Evolutionary conservation across 2,888 invertebrate species (phyloP), one percentile per base, ranked within the genome.

Genomic region (Drosophila nr. perissopoda): DNA sequence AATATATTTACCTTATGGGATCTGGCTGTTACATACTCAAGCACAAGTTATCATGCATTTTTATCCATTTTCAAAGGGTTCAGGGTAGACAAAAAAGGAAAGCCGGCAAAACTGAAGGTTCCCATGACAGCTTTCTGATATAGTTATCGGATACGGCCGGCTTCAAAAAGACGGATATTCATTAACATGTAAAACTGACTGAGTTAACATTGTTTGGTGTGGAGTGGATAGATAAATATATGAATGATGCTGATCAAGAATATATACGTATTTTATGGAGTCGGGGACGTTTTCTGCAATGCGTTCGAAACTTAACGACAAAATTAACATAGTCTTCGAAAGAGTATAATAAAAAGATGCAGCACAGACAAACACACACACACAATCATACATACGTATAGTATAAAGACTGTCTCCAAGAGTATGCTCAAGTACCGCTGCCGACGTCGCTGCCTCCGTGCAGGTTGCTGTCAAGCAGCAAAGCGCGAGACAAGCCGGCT

Each of bases 401-500:
- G 27, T 57, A 16, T 31, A 57, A 57, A 57, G 87, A 77, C 72
- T 89, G 86, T 88, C 88, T 85, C 83, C 73, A 64, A 78, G 25
- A 25, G 76, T 74, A 65, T 68, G 42, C 80, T 84, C 84, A 79
- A 73, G 74, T 85, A 70, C 72, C 78, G 61, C 75, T 75, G 83
- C 40, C 54, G 33, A 18, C 68, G 71, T 52, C 68, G 62, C 53
- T 40, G 73, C 36, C 62, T 58, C 52, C 66, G 77, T 62, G 83
- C 83, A 83, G 52, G 56, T 56, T 56, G 61, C 69, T 73, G 78
- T 73, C 65, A 78, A 66, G 62, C 63, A 61, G 76, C 53, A 57
- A 73, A 60, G 11, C 73, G 73, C 78, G 82, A 83, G 89, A 83
- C 81, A 83, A 81, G 83, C 81, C 80, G 83, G 74, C 80, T 57